Evolutionary conservation across 1,140 invertebrate genomes (phyloP).

Genomic region (Meloidogyne hapla): DNA sequence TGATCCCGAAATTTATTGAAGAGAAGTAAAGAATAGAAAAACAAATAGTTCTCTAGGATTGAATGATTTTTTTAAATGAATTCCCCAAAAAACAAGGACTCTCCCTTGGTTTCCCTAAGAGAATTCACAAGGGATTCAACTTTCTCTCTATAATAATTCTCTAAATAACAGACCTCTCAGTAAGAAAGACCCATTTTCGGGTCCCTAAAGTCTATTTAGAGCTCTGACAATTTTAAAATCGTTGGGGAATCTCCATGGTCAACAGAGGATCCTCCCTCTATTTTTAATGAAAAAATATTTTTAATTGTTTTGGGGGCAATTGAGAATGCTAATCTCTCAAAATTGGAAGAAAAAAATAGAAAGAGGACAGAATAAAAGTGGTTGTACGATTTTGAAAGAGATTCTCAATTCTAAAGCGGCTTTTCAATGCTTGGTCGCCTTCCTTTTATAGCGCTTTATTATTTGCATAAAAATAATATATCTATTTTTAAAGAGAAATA

Average conservation of each 20-base stretch:
- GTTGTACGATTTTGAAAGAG: not conserved
- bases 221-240: too few relatives aligned
- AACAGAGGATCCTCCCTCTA: not conserved
- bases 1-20: too few relatives aligned
- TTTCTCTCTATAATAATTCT: too few relatives aligned
- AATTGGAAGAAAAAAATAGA: not conserved
- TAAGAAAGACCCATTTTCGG: too few relatives aligned
- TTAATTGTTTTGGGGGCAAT: not conserved
- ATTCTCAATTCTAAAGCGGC: not conserved
- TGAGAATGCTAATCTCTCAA: not conserved
- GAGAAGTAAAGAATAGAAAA: too few relatives aligned
- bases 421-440: conserved; percentile 2
- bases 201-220: too few relatives aligned
- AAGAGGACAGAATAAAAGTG: not conserved
- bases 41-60: too few relatives aligned
- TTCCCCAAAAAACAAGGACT: too few relatives aligned
- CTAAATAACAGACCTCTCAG: too few relatives aligned
- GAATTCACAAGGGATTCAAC: too few relatives aligned
- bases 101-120: too few relatives aligned
- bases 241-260: not conserved
- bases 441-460: not conserved
- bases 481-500: conserved; percentile 4
- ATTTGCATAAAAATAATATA: not conserved
- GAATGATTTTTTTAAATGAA: too few relatives aligned
- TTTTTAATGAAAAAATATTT: not conserved